phyloP scores from a whole-genome alignment of 2,113 vertebrate species.

The Phrynocephalus versicolor region DNA sequence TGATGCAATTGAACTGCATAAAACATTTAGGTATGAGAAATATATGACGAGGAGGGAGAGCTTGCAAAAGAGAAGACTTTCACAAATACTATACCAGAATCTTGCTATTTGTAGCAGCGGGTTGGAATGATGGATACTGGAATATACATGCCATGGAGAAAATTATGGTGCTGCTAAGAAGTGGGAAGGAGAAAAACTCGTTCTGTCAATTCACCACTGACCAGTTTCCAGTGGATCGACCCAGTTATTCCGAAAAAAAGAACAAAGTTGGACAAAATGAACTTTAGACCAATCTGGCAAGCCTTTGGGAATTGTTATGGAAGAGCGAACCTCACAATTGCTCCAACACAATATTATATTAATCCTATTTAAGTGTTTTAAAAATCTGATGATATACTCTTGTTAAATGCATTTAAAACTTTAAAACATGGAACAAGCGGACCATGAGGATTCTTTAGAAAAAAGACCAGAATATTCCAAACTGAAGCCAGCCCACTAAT shows the following conservation, averaged over 20 bases:
- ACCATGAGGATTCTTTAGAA: background rate
- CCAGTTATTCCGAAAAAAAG: background rate
- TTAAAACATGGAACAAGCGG: background rate
- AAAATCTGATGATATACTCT: background rate
- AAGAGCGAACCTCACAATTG: background rate
- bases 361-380: background rate
- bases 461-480: background rate
- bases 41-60: no score
- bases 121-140: background rate
- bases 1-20: background rate
- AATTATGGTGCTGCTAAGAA: background rate
- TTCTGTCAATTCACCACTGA: background rate
- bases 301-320: background rate
- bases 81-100: no score
- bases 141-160: background rate
- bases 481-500: background rate
- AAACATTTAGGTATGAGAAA: no score
- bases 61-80: no score
- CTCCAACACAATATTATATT: no score
- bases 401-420: no score
- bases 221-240: background rate
- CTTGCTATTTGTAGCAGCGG: background rate
- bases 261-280: background rate
- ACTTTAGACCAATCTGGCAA: background rate
- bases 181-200: background rate